Base-by-base conservation (phyloP, 2,888 invertebrate species). In the Myathropa florea region DNA sequence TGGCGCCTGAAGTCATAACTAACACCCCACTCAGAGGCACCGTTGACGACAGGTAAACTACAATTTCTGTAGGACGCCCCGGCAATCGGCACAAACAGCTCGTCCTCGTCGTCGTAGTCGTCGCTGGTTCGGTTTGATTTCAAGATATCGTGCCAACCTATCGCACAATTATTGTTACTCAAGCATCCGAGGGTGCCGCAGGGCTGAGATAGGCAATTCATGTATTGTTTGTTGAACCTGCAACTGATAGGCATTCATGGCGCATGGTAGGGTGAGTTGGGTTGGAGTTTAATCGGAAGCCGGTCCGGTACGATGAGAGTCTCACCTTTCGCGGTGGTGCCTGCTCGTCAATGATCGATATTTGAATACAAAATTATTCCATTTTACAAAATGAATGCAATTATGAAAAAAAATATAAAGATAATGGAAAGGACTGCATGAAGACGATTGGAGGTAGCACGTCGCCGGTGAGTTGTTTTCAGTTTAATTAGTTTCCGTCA, bases 61-160 rank as follows among this genome's bases (percentile, higher is more conserved):
- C 24, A 24, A 82, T 85, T 72, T 70, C 18, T 64, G 46, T 46
- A 72, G 57, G 57, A 81, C 76, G 67, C 82, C 84, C 63, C 26
- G 46, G 60, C 75, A 71, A 81, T 81, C 55, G 84, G 75, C 80
- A 67, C 60, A 65, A 84, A 76, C 60, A 72, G 81, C 72, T 72
- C 59, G 57, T 46, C 18, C 46, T 46, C 18, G 46, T 46, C 46
- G 46, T 18, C 46, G 18, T 18, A 18, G 18, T 46, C 46, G 46
- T 46, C 12, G 18, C 46, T 18, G 70, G 65, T 61, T 76, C 76
- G 18, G 53, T 72, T 33, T 85, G 82, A 85, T 82, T 72, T 60
- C 4, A 10, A 68, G 77, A 71, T 82, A 85, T 85, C 85, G 85
- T 85, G 85, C 68, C 72, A 85, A 77, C 77, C 68, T 63, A 85